A percentile compares a stretch with the other conserved stretches of the same genome.
Conservation (phyloP, 2,888 invertebrate genomes). For the Notodonta dromedarius region DNA sequence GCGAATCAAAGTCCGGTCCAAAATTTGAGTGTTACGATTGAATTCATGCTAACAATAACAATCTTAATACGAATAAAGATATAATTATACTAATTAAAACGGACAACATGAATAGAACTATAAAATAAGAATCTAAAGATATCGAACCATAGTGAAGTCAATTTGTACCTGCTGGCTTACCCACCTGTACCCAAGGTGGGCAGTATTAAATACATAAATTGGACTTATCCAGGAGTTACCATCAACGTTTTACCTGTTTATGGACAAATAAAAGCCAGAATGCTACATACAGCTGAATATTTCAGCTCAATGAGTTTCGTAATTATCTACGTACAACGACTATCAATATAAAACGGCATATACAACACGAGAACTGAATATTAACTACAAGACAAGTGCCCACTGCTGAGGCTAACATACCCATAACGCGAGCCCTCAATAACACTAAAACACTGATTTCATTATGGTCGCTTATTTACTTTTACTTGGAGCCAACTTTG, state of each 20-base stretch:
- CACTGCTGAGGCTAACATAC: slow-evolving; percentile 48
- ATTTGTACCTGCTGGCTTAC: not conserved
- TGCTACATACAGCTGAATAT: slow-evolving; percentile 16
- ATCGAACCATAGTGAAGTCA: too few relatives aligned
- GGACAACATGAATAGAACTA: too few relatives aligned
- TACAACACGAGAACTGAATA: slow-evolving; percentile 41
- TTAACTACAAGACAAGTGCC: slow-evolving; percentile 36
- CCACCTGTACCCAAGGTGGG: slow-evolving; percentile 13
- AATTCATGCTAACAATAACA: too few relatives aligned
- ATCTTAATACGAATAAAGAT: too few relatives aligned
- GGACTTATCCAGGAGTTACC: slow-evolving; percentile 26
- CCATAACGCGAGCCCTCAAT: slow-evolving; percentile 44
- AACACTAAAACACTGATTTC: slow-evolving; percentile 73
- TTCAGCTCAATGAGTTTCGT: slow-evolving; percentile 8
- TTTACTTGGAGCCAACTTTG: slow-evolving; percentile 59
- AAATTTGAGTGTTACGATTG: too few relatives aligned
- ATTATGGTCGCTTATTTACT: slow-evolving; percentile 59
- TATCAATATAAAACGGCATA: slow-evolving; percentile 18
- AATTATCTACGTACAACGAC: slow-evolving; percentile 19
- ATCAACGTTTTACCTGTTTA: slow-evolving; percentile 36
- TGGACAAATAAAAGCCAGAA: slow-evolving; percentile 24
- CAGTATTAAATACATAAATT: slow-evolving; percentile 29
- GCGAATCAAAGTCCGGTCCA: too few relatives aligned
- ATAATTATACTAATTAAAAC: too few relatives aligned
- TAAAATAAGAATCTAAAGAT: too few relatives aligned